phyloP scores from a whole-genome alignment of 1,140 invertebrate genomes.

The Drosophila athabasca region DNA sequence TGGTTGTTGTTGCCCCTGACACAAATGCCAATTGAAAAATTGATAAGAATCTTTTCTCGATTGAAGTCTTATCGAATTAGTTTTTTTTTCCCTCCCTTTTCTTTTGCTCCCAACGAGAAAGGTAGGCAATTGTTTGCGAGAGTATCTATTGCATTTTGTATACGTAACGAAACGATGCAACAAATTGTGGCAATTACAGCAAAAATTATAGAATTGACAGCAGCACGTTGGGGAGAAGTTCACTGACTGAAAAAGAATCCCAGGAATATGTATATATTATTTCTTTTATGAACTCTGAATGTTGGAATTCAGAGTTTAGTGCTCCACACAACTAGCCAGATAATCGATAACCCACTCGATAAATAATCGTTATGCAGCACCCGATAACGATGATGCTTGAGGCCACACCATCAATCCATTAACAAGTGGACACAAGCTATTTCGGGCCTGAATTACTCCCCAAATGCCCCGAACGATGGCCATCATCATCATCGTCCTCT shows the following conservation, averaged over 20 bases:
- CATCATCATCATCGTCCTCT: slow-evolving; percentile 6
- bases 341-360: slow-evolving; percentile 7
- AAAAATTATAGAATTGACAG: too few relatives aligned
- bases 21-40: slow-evolving; percentile 41
- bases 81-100: slow-evolving; percentile 8
- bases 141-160: too few relatives aligned
- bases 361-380: slow-evolving; percentile 25
- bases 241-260: too few relatives aligned
- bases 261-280: too few relatives aligned
- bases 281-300: too few relatives aligned
- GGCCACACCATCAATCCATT: slow-evolving; percentile 29
- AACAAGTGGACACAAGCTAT: slow-evolving; percentile 17
- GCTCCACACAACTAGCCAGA: background rate
- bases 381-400: slow-evolving; percentile 21
- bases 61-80: slow-evolving; percentile 44
- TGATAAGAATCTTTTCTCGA: slow-evolving; percentile 27
- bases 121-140: too few relatives aligned
- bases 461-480: slow-evolving; percentile 4
- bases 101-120: slow-evolving; percentile 12
- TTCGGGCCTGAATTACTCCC: slow-evolving; percentile 28
- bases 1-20: slow-evolving; percentile 18
- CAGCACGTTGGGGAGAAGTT: too few relatives aligned
- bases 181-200: too few relatives aligned
- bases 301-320: too few relatives aligned
- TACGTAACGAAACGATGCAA: too few relatives aligned